Percentiles rank a stretch among this genome's conserved stretches.
These are phyloP conservation scores for Spisula subtruncata DNA, from an alignment of 2,888 invertebrate genomes.

Conservation along the genomic window DNA sequence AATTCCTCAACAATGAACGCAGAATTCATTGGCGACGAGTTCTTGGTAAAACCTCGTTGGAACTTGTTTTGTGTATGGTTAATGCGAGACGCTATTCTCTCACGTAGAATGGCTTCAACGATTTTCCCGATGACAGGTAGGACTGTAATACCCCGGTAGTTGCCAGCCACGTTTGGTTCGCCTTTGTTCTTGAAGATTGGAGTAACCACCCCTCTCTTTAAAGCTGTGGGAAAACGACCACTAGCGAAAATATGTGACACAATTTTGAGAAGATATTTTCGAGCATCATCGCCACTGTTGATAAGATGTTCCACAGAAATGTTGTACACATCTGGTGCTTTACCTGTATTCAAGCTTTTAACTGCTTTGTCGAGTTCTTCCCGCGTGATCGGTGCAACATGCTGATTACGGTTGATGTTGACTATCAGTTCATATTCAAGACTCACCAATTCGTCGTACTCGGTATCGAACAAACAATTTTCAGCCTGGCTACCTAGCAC, in stretches of 20 bases:
- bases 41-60: constrained; percentile 42
- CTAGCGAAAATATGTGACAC: neutral
- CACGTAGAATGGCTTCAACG: constrained; percentile 34
- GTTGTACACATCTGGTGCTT: neutral
- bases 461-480: too few species aligned
- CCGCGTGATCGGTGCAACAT: too few species aligned
- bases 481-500: too few species aligned
- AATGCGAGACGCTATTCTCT: neutral
- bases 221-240: neutral
- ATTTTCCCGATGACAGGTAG: constrained; percentile 36
- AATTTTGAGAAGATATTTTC: neutral
- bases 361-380: too few species aligned
- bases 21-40: constrained; percentile 44
- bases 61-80: neutral
- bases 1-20: constrained; percentile 33
- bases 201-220: constrained; percentile 17
- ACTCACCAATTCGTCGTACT: too few species aligned
- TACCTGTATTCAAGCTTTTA: too few species aligned
- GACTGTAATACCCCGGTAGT: constrained; percentile 56
- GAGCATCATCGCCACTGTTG: neutral
- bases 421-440: too few species aligned
- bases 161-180: neutral
- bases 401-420: too few species aligned
- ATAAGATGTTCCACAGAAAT: neutral
- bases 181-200: constrained; percentile 44